phyloP scores from a whole-genome alignment of 2,797 vertebrate genomes.

The Centropyge bicolor region DNA sequence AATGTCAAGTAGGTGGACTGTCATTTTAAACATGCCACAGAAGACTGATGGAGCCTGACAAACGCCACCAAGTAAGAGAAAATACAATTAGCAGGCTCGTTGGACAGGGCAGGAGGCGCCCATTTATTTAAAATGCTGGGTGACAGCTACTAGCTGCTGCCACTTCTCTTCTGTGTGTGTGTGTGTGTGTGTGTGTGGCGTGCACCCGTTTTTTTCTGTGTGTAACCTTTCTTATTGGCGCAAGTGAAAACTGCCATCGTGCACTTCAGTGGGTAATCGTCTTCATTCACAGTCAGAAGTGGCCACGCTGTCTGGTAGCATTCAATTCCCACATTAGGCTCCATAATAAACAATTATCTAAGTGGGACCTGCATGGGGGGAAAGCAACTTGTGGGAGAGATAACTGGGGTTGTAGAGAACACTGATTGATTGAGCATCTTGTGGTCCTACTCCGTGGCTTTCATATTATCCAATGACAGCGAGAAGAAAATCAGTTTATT shows the following conservation, averaged over 20 bases:
- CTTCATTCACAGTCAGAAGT: conserved; percentile 70
- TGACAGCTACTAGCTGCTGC: conserved; percentile 79
- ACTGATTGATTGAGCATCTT: conserved; percentile 75
- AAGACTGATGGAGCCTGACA: conserved; percentile 87
- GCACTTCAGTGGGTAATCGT: conserved; percentile 64
- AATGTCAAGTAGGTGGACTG: conserved; percentile 83
- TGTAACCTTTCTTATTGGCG: conserved; percentile 69
- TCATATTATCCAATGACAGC: conserved; percentile 73
- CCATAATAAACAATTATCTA: conserved; percentile 80
- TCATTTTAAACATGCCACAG: conserved; percentile 83
- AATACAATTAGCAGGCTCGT: conserved; percentile 88
- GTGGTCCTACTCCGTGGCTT: conserved; percentile 65
- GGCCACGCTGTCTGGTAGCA: conserved; percentile 43
- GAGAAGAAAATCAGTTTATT: conserved; percentile 82
- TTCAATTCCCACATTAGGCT: conserved; percentile 71
- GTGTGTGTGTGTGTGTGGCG: conserved; percentile 27
- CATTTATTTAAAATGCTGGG: conserved; percentile 84
- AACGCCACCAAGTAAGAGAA: conserved; percentile 84
- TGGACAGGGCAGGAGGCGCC: conserved; percentile 81
- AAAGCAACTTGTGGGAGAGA: conserved; percentile 58
- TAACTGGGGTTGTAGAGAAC: conserved; percentile 64
- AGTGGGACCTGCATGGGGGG: conserved; percentile 50
- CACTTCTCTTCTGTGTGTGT: conserved; percentile 48
- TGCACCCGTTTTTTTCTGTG: conserved; percentile 7
- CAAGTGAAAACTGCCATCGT: conserved; percentile 62